phyloP scores from a whole-genome alignment of 1,140 invertebrate species.

The Mylabris phalerata region DNA sequence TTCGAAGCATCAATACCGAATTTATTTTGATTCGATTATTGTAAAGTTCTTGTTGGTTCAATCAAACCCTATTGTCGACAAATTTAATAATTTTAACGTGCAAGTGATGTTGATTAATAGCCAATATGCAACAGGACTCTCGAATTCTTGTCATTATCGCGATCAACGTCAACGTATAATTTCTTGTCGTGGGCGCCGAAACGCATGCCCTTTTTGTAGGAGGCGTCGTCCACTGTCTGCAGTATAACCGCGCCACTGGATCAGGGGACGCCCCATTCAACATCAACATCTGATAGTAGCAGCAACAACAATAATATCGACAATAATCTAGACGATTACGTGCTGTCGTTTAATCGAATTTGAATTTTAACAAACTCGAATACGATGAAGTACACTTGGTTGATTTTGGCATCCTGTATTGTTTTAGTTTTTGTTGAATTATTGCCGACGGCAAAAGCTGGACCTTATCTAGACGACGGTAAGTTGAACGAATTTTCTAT shows the following conservation, averaged over 20 bases:
- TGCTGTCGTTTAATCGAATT: too few relatives aligned
- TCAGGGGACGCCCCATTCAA: constrained; percentile 9
- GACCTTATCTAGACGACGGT: constrained; percentile 41
- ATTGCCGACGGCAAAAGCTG: constrained; percentile 26
- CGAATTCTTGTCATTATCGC: background rate
- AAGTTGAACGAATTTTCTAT: constrained; percentile 24
- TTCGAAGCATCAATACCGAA: too few relatives aligned
- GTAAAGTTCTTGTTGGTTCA: too few relatives aligned
- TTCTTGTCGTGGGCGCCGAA: constrained; percentile 17
- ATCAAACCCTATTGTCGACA: too few relatives aligned
- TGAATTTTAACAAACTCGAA: constrained; percentile 9
- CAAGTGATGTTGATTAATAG: background rate
- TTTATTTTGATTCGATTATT: too few relatives aligned
- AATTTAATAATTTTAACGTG: background rate
- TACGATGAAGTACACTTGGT: constrained; percentile 38
- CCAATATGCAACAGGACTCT: background rate
- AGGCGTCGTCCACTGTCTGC: constrained; percentile 19
- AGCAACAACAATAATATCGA: background rate
- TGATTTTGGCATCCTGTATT: constrained; percentile 34
- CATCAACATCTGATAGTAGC: background rate
- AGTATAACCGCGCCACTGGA: constrained; percentile 24
- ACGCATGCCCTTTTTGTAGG: constrained; percentile 17
- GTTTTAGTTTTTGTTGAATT: constrained; percentile 32
- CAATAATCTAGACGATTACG: too few relatives aligned
- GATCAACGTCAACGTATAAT: background rate